Percentiles rank a stretch among this genome's conserved stretches.
Conservation (phyloP, 2,888 invertebrate species). For the Amphipoea oculea region DNA sequence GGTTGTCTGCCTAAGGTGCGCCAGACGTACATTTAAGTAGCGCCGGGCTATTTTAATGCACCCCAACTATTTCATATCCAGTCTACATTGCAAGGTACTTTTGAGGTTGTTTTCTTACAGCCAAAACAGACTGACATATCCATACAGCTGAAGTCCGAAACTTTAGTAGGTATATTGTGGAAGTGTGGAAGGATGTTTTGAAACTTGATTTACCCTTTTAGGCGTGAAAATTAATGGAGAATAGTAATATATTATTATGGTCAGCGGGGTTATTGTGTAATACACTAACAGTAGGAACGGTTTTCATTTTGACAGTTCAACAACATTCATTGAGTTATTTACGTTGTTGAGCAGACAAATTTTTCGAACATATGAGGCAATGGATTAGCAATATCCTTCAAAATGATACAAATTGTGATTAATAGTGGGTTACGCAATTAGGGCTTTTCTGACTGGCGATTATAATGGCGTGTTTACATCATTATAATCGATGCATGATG, state of each 20-base stretch:
- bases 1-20: constrained; percentile 18
- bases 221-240: background rate
- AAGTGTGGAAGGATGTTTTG: background rate
- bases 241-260: background rate
- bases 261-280: background rate
- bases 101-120: constrained; percentile 9
- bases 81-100: background rate
- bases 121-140: background rate
- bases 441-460: background rate
- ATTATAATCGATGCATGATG: background rate
- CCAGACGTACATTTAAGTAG: constrained; percentile 27
- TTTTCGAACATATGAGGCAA: background rate
- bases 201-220: too few species aligned
- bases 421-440: background rate
- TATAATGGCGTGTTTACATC: background rate
- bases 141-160: background rate
- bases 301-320: background rate
- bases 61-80: constrained; percentile 2
- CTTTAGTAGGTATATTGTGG: background rate
- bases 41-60: constrained; percentile 28
- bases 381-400: background rate
- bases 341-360: background rate
- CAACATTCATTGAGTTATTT: background rate
- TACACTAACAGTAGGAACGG: background rate
- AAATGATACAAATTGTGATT: too few species aligned